Conservation (phyloP, 1,140 invertebrate species). For the Nomia melanderi region DNA sequence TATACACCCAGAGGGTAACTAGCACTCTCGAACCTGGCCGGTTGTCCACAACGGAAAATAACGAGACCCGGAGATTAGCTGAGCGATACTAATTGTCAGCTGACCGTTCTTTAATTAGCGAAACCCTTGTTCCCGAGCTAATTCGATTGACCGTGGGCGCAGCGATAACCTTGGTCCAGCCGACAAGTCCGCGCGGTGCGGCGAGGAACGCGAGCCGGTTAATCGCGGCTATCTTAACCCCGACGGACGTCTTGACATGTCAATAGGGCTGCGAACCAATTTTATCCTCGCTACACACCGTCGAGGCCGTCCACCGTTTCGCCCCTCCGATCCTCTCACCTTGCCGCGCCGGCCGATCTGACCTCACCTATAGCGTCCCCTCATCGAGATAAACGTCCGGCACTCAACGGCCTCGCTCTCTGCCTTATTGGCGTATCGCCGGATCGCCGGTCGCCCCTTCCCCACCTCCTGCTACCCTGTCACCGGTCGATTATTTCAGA, state of each 20-base stretch:
- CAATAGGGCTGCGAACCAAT: constrained; percentile 61
- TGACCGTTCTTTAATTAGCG: constrained; percentile 49
- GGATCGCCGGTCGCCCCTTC: constrained; percentile 44
- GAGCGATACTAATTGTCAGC: constrained; percentile 38
- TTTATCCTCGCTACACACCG: constrained; percentile 42
- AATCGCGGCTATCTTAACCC: constrained; percentile 60
- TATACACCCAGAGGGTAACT: not conserved
- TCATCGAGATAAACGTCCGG: constrained; percentile 59
- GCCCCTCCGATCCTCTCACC: constrained; percentile 3
- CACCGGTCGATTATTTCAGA: constrained; percentile 64
- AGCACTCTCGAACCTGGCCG: too few species aligned
- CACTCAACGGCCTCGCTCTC: constrained; percentile 19
- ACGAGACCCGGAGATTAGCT: constrained; percentile 14
- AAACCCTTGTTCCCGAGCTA: constrained; percentile 49
- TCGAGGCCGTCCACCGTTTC: not conserved
- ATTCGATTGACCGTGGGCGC: constrained; percentile 54
- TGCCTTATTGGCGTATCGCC: constrained; percentile 68
- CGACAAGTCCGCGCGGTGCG: constrained; percentile 5
- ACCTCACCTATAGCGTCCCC: constrained; percentile 34
- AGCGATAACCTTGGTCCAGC: constrained; percentile 45
- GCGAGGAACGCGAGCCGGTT: not conserved
- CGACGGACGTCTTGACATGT: constrained; percentile 59
- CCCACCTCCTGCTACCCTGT: constrained; percentile 36
- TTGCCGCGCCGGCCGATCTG: constrained; percentile 6
- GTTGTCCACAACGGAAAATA: not conserved